phyloP scores from a whole-genome alignment of 2,113 vertebrate genomes.

The Pelecanoides urinatrix region DNA sequence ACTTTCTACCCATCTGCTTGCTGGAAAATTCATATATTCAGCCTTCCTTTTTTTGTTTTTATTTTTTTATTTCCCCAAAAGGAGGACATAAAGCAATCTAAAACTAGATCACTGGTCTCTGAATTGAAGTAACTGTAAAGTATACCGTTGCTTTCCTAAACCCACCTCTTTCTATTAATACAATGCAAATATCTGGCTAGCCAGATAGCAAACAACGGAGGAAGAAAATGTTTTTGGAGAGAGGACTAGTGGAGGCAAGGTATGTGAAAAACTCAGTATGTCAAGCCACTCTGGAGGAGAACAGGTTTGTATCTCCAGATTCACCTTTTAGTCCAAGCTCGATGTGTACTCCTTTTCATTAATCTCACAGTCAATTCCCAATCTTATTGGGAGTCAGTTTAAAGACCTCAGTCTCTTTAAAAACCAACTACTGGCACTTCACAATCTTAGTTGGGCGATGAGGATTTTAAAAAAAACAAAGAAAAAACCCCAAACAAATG shows the following conservation, averaged over 20 bases:
- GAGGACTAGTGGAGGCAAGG: accelerated
- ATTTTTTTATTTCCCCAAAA: background rate
- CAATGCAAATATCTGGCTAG: background rate
- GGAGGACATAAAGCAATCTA: background rate
- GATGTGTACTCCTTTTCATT: background rate
- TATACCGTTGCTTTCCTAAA: background rate
- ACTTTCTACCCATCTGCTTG: background rate
- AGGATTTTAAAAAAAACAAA: background rate
- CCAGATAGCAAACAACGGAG: background rate
- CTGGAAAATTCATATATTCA: background rate
- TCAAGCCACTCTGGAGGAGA: background rate
- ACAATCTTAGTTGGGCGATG: background rate
- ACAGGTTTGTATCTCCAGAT: background rate
- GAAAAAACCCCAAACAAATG: background rate
- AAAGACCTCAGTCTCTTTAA: background rate
- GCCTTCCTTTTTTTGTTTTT: background rate
- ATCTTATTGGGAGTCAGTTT: background rate
- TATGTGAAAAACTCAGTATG: background rate
- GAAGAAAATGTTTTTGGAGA: background rate
- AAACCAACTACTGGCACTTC: background rate
- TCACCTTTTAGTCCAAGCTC: background rate
- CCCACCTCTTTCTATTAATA: background rate
- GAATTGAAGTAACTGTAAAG: background rate
- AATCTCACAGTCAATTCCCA: background rate
- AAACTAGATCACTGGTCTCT: background rate